Evolutionary conservation across 2,113 vertebrate species (phyloP), one percentile per base, ranked within the genome.

Genomic region (Laticauda laticaudata): DNA sequence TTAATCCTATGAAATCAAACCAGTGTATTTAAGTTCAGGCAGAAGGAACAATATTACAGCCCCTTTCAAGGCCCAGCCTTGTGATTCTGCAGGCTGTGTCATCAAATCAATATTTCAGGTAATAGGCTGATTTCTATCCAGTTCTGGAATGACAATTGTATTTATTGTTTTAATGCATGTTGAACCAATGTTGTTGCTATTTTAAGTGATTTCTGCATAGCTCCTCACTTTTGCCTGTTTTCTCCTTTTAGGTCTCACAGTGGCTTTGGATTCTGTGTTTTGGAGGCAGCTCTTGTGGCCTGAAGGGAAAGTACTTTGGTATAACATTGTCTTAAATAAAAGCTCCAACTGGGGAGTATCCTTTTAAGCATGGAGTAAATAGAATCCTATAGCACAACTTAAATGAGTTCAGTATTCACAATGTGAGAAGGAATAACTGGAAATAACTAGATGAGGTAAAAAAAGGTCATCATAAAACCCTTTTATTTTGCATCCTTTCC

Each of bases 331-430:
- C 94, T 97, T 99, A 92, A 99, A 99, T 97, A 99, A 98, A 96
- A 99, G 99, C 92, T 99, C 99, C 93, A 97, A 97, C 96, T 99
- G 99, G 99, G 99, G 99, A 90, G 98, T 99, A 99, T 99, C 99
- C 99, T 99, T 81, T 98, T 94, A 95, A 95, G 81, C 0, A 0
- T 88, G 56, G 5, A 20, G 5, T 5, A 61, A 34, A 43, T 11
- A 93, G 91, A 93, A 2, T 29, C 29, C 2, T 55, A 2, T 39
- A 75, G 14, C 92, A 69, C 4, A 24, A 3, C 81, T 56, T 48
- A 7, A 94, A 86, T 48, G 81, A 81, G 92, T 92, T 45, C 15
- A 89, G 88, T 94, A 24, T 18, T 94, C 2, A 64, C 89, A 57
- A 91, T 55, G 39, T 24, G 90, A 53, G 39, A 55, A 26, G 39